Evolutionary conservation across 2,113 vertebrate genomes (phyloP).

Genomic region (Cercopithecus mona): DNA sequence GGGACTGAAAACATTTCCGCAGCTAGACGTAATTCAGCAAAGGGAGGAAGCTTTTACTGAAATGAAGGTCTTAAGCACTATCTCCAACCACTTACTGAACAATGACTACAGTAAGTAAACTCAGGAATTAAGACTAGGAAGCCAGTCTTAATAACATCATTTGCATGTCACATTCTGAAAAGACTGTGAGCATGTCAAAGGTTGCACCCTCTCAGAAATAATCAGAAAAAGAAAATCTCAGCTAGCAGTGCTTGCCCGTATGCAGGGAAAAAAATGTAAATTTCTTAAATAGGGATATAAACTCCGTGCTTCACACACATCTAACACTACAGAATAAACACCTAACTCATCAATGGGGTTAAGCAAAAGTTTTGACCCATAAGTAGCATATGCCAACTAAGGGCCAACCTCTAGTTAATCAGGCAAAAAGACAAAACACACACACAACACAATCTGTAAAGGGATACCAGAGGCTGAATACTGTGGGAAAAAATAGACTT

Average conservation of each 20-base stretch:
- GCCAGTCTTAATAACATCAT: background rate
- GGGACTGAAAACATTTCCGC: background rate
- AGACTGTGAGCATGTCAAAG: background rate
- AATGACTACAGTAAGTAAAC: background rate
- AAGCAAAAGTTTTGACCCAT: background rate
- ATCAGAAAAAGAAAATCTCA: background rate
- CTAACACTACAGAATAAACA: background rate
- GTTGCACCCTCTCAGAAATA: background rate
- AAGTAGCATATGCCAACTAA: background rate
- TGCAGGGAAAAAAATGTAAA: background rate
- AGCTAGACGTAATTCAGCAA: background rate
- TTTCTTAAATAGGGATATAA: background rate
- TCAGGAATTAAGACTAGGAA: background rate
- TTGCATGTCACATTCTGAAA: background rate
- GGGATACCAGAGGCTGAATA: background rate
- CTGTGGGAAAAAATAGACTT: background rate
- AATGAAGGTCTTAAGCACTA: background rate
- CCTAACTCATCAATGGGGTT: background rate
- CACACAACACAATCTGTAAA: background rate
- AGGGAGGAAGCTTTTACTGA: background rate
- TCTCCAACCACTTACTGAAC: background rate
- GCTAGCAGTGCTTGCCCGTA: background rate
- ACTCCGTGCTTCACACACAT: background rate
- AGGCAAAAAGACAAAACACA: background rate
- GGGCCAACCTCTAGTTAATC: background rate